Percentiles rank a stretch among this genome's conserved stretches.
Evolutionary conservation across 2,888 invertebrate species (phyloP).

Genomic region (Thereva nobilitata): DNA sequence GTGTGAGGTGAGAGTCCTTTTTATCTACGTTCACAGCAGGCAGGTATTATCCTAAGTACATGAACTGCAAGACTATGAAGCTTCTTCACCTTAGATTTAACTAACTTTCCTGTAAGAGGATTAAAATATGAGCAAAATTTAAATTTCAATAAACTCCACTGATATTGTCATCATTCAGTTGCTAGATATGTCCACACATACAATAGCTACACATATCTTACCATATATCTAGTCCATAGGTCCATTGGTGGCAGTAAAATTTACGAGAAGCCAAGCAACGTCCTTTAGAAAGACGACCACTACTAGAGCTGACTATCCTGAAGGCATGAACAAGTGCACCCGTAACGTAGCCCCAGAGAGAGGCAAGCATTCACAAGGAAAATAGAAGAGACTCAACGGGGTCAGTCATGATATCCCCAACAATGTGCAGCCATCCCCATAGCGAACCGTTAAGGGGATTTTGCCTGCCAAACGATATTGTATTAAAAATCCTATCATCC

Average conservation of each 20-base stretch:
- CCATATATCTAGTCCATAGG: not conserved
- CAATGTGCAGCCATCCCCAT: too few relatives aligned
- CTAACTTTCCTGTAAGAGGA: conserved; percentile 37
- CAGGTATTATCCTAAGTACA: too few relatives aligned
- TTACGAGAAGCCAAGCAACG: conserved; percentile 32
- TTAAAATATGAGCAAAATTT: conserved; percentile 42
- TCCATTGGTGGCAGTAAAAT: conserved; percentile 20
- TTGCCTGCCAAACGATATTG: not conserved
- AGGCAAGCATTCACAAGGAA: conserved; percentile 10
- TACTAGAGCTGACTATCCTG: not conserved
- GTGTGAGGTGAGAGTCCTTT: too few relatives aligned
- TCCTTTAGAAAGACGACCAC: not conserved
- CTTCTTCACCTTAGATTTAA: conserved; percentile 22
- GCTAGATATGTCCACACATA: not conserved
- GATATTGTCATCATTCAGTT: conserved; percentile 28
- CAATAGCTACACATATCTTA: conserved; percentile 1
- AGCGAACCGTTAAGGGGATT: not conserved
- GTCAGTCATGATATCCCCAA: too few relatives aligned
- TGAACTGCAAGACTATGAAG: not conserved
- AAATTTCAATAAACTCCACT: conserved; percentile 39
- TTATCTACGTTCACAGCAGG: too few relatives aligned
- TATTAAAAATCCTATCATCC: conserved; percentile 10
- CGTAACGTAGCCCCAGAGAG: conserved; percentile 8
- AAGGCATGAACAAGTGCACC: conserved; percentile 9
- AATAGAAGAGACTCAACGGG: not conserved